phyloP scores from a whole-genome alignment of 2,888 invertebrate genomes.

The Synergus japonicus region DNA sequence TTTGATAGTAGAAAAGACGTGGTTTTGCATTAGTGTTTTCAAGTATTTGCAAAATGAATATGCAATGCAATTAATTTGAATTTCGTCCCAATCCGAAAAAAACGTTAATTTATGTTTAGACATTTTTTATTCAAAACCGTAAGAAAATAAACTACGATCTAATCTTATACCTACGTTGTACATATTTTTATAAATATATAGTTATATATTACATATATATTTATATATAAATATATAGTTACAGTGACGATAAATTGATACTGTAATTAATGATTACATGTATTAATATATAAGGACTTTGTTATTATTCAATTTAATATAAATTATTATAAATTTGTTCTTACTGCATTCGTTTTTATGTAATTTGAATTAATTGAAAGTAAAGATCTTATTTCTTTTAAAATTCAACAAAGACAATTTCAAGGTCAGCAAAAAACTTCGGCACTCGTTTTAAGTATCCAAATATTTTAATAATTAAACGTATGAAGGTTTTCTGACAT shows the following conservation, averaged over 20 bases:
- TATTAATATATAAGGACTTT: background rate
- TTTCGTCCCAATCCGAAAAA: background rate
- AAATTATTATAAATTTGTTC: background rate
- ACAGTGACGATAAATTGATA: too few species aligned
- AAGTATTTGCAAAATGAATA: conserved; percentile 12
- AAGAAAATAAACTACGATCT: background rate
- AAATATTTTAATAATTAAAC: too few species aligned
- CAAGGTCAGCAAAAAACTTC: too few species aligned
- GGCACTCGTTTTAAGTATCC: too few species aligned
- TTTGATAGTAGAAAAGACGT: background rate
- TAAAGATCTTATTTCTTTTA: background rate
- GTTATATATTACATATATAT: too few species aligned
- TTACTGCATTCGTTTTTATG: background rate
- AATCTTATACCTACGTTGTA: background rate
- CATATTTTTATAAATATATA: too few species aligned
- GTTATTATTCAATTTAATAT: background rate
- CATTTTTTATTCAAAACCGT: background rate
- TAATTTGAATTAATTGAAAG: background rate
- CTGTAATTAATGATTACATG: too few species aligned
- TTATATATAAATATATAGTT: too few species aligned
- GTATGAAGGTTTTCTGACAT: background rate
- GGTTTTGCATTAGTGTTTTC: background rate
- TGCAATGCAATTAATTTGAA: conserved; percentile 21
- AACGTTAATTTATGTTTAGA: conserved; percentile 17
- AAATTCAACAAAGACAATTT: background rate